Base-by-base conservation (phyloP, 2,113 vertebrate genomes). In the Lophotis ruficrista region DNA sequence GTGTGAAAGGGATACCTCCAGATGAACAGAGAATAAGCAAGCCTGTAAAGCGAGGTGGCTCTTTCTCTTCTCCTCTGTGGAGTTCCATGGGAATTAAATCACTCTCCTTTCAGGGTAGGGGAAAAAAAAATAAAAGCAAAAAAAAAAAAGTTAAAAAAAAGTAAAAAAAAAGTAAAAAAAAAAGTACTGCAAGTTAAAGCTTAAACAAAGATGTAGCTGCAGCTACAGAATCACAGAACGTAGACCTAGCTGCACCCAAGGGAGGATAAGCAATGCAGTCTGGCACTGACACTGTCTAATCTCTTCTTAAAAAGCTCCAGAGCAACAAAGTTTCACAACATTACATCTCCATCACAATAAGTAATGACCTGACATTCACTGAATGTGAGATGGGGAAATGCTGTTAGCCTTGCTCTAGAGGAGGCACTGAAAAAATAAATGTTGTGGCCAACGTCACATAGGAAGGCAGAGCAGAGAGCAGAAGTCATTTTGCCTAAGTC, bases 301-400 rank as follows among this genome's bases (percentile, higher is more conserved):
- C 45, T 66, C 60, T 90, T 83, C 92, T 80, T 87, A 35, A 90
- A 93, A 90, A 89, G 22, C 72, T 89, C 60, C 23, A 50, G 33
- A 92, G 83, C 70, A 88, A 72, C 61, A 61, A 87, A 93, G 66
- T 86, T 92, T 90, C 64, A 61, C 61, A 81, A 69, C 41, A 47
- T 66, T 83, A 61, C 0, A 0, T 81, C 76, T 90, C 71, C 68
- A 89, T 93, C 71, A 88, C 79, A 47, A 33, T 65, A 94, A 95
- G 37, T 77, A 95, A 94, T 90, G 79, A 92, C 83, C 83, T 83
- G 89, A 90, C 86, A 93, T 86, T 77, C 83, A 70, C 25, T 57
- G 90, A 93, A 48, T 53, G 57, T 73, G 62, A 88, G 45, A 72
- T 58, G 64, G 31, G 28, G 14, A 87, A 90, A 72, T 30, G 66